phyloP scores from a whole-genome alignment of 2,888 invertebrate species.

The Drosophila stalkeri region DNA sequence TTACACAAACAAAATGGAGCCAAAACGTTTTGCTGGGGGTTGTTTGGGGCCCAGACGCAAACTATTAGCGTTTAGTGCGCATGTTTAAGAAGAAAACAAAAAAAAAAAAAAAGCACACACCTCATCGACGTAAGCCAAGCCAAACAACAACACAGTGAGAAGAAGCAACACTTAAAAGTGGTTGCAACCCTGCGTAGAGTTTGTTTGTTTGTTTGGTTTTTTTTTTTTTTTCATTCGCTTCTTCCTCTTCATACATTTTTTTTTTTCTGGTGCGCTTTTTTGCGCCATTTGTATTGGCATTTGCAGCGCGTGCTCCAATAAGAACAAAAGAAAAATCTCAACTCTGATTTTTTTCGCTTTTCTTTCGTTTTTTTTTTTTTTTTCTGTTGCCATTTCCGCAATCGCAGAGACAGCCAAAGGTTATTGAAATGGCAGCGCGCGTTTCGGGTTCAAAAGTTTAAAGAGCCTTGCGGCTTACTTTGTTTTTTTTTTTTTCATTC shows the following conservation, averaged over 20 bases:
- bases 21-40: slow-evolving; percentile 55
- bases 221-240: slow-evolving; percentile 15
- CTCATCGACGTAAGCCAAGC: slow-evolving; percentile 51
- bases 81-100: slow-evolving; percentile 67
- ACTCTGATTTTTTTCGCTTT: slow-evolving; percentile 19
- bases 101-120: not conserved
- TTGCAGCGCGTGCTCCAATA: slow-evolving; percentile 79
- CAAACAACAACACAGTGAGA: slow-evolving; percentile 25
- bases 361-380: not conserved
- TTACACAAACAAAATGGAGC: slow-evolving; percentile 72
- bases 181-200: slow-evolving; percentile 75
- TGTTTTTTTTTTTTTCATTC: not conserved
- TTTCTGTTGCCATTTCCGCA: slow-evolving; percentile 50
- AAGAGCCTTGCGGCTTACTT: slow-evolving; percentile 42
- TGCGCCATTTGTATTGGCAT: slow-evolving; percentile 82
- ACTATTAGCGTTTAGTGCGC: slow-evolving; percentile 81
- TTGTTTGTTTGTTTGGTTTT: slow-evolving; percentile 28
- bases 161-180: slow-evolving; percentile 79
- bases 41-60: slow-evolving; percentile 60
- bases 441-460: slow-evolving; percentile 59
- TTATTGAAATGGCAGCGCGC: slow-evolving; percentile 66
- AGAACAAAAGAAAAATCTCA: slow-evolving; percentile 76
- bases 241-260: slow-evolving; percentile 1
- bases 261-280: slow-evolving; percentile 64
- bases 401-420: slow-evolving; percentile 57